These are phyloP conservation scores for Tetragonisca angustula DNA, from an alignment of 2,888 invertebrate species.

Conservation along the genomic window DNA sequence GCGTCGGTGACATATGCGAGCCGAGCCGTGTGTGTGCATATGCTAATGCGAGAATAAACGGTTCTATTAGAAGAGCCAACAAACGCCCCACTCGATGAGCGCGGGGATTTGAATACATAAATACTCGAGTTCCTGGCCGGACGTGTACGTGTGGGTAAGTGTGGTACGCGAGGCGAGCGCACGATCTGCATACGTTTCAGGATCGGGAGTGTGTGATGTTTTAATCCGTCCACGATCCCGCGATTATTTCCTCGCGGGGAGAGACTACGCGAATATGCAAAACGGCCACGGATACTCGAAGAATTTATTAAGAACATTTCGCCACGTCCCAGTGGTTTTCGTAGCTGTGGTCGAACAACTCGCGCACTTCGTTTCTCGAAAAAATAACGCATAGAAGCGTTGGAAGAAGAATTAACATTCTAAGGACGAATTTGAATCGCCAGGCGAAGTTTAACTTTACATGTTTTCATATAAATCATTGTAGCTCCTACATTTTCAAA, in stretches of 20 bases:
- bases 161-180: conserved; percentile 47
- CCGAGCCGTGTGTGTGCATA: conserved; percentile 75
- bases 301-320: conserved; percentile 2
- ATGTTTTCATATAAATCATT: no score
- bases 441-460: no score
- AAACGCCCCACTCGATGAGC: conserved; percentile 81
- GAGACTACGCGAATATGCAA: background rate
- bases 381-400: no score
- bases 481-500: no score
- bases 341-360: no score
- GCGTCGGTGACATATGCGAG: conserved; percentile 63
- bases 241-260: conserved; percentile 67
- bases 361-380: no score
- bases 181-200: conserved; percentile 74
- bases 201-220: conserved; percentile 74
- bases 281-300: background rate
- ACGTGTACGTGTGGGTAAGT: conserved; percentile 42
- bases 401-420: no score
- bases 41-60: conserved; percentile 83
- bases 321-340: background rate
- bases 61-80: conserved; percentile 82
- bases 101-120: conserved; percentile 83
- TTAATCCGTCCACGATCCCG: conserved; percentile 71
- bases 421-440: no score
- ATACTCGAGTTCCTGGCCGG: conserved; percentile 74